A percentile compares a stretch with the other conserved stretches of the same genome.
Evolutionary conservation across 2,797 vertebrate species (phyloP).

Genomic region (Buphagus erythrorhynchus): DNA sequence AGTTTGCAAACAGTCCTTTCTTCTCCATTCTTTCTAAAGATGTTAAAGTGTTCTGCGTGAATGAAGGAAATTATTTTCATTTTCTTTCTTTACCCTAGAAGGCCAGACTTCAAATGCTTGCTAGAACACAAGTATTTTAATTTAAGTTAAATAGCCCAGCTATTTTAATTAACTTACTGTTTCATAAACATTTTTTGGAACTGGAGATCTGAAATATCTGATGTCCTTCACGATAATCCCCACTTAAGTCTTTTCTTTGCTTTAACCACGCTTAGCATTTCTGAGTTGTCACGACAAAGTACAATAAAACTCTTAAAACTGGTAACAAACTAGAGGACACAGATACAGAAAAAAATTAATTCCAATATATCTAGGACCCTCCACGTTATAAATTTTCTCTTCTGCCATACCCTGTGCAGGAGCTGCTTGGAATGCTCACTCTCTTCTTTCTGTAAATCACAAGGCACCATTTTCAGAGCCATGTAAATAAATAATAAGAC

Average conservation of each 20-base stretch:
- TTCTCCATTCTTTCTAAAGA: background rate
- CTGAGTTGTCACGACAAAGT: background rate
- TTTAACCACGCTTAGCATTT: background rate
- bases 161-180: slow-evolving; percentile 4
- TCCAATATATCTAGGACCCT: background rate
- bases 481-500: background rate
- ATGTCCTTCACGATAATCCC: background rate
- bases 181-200: background rate
- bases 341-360: background rate
- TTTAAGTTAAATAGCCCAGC: background rate
- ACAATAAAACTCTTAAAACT: background rate
- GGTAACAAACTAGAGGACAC: background rate
- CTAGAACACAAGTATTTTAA: background rate
- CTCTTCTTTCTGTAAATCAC: background rate
- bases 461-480: background rate
- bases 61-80: background rate
- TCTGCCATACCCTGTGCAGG: background rate
- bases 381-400: background rate
- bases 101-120: background rate
- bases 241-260: background rate
- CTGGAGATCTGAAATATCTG: background rate
- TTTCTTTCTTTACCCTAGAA: slow-evolving; percentile 35
- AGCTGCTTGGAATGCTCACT: background rate
- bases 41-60: background rate
- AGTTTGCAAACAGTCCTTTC: background rate